Evolutionary conservation across 2,113 vertebrate species (phyloP).

Genomic region (Propithecus coquereli): DNA sequence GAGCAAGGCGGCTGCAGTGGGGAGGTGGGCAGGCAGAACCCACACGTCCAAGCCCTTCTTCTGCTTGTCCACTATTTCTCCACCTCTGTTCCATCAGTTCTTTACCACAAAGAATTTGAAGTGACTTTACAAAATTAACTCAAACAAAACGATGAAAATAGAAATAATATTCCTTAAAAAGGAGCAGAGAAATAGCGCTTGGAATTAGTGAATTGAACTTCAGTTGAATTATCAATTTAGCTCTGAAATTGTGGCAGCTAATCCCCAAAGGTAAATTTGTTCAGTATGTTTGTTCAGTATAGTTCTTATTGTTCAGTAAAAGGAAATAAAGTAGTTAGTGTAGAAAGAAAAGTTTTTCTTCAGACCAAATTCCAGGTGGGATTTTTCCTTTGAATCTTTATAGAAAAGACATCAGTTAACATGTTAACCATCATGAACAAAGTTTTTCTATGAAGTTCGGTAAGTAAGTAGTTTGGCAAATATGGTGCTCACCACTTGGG

Average conservation of each 20-base stretch:
- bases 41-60: neutral
- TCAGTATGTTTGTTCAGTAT: too few species aligned
- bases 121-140: neutral
- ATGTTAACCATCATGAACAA: neutral
- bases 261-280: neutral
- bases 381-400: neutral
- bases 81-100: neutral
- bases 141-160: neutral
- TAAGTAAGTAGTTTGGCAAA: neutral
- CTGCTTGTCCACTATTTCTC: neutral
- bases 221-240: neutral
- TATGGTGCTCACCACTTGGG: neutral
- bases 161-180: neutral
- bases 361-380: neutral
- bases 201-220: neutral
- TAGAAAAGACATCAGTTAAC: neutral
- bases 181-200: neutral
- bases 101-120: neutral
- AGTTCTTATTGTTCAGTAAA: neutral
- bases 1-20: too few species aligned
- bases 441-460: neutral
- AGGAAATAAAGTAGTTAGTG: neutral
- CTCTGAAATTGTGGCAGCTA: neutral
- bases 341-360: neutral
- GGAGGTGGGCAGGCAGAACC: neutral